Conservation (phyloP, 1,140 invertebrate genomes). For the Polypedilum vanderplanki region DNA sequence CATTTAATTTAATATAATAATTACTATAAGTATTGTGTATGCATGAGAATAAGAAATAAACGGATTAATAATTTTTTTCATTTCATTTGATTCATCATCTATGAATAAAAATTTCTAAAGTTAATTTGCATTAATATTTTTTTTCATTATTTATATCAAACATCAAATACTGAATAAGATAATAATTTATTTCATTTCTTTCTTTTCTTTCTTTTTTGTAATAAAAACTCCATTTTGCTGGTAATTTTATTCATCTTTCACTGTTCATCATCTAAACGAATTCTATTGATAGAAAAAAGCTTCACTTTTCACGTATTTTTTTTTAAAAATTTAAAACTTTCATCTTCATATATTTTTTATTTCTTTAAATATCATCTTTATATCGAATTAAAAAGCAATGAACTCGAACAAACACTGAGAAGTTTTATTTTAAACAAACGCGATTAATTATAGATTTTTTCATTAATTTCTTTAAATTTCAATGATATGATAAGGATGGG, state of each 20-base stretch:
- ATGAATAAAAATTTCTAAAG: constrained; percentile 26
- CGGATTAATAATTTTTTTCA: constrained; percentile 21
- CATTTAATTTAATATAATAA: no score
- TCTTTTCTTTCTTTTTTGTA: constrained; percentile 13
- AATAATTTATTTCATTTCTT: background rate
- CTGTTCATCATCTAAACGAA: background rate
- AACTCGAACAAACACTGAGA: constrained; percentile 11
- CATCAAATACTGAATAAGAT: background rate
- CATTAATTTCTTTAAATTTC: constrained; percentile 1
- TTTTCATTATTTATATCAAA: constrained; percentile 27
- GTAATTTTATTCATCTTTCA: constrained; percentile 15
- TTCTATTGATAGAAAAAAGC: constrained; percentile 21
- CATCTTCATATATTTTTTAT: background rate
- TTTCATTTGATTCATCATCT: constrained; percentile 28
- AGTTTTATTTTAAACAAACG: constrained; percentile 19
- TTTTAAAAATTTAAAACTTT: constrained; percentile 22
- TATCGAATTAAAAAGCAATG: constrained; percentile 19
- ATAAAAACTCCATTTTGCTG: background rate
- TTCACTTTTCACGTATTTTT: constrained; percentile 16
- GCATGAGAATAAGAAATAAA: background rate
- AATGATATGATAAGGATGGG: constrained; percentile 9
- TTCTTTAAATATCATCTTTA: background rate
- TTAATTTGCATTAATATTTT: constrained; percentile 21
- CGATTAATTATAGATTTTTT: constrained; percentile 14
- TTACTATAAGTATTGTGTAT: no score